These are phyloP conservation scores for Pollachius pollachius DNA, from an alignment of 2,113 vertebrate genomes.

Conservation along the genomic window DNA sequence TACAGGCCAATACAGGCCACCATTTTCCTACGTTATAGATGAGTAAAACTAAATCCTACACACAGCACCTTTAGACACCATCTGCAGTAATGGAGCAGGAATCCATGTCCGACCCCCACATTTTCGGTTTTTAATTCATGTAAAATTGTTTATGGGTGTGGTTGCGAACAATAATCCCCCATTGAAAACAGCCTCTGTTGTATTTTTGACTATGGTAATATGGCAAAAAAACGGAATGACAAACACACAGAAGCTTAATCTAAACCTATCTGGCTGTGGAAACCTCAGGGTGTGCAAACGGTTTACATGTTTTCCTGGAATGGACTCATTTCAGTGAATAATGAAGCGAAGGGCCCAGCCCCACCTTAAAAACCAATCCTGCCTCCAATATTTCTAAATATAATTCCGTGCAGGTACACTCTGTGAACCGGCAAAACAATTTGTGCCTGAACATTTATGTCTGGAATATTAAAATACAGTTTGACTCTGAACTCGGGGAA, in stretches of 20 bases:
- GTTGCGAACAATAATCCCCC: conserved; percentile 20
- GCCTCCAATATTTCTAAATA: conserved; percentile 17
- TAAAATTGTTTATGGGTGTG: conserved; percentile 28
- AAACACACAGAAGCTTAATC: neutral
- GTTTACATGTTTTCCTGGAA: neutral
- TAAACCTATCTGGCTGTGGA: neutral
- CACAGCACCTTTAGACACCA: conserved; percentile 64
- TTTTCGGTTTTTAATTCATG: conserved; percentile 28
- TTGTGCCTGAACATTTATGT: conserved; percentile 34
- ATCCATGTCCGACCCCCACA: conserved; percentile 61
- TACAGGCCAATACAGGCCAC: too few relatives aligned
- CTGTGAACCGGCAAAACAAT: conserved; percentile 34
- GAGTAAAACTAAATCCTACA: too few relatives aligned
- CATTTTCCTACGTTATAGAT: too few relatives aligned
- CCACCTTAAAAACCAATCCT: neutral
- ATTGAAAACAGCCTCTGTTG: conserved; percentile 15
- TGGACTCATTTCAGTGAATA: neutral
- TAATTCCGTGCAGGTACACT: conserved; percentile 21
- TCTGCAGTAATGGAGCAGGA: conserved; percentile 59
- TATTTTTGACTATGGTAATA: conserved; percentile 19
- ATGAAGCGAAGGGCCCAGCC: neutral
- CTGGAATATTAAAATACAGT: conserved; percentile 29
- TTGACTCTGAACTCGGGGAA: conserved; percentile 31
- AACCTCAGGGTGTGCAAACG: neutral
- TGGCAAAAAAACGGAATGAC: neutral